These are phyloP conservation scores for Calonectris borealis DNA, from an alignment of 2,113 vertebrate species.

Conservation along the genomic window DNA sequence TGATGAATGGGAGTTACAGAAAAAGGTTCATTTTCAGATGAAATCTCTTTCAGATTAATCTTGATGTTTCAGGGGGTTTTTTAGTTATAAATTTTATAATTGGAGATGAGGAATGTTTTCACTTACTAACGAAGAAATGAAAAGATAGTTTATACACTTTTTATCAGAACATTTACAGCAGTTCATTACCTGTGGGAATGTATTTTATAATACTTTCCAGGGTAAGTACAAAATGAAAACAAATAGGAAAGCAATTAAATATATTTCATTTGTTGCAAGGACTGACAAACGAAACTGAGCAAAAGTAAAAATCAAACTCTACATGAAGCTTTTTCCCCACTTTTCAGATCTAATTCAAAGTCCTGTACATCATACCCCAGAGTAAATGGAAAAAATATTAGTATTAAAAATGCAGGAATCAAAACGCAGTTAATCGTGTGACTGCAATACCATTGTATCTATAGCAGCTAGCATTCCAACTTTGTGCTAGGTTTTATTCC, in stretches of 20 bases:
- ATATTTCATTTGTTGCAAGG: background rate
- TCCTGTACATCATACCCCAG: background rate
- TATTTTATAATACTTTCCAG: background rate
- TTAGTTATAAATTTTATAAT: background rate
- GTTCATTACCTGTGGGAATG: background rate
- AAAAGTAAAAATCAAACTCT: background rate
- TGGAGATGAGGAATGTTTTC: background rate
- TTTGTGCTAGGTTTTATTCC: background rate
- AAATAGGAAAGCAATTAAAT: background rate
- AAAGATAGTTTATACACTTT: background rate
- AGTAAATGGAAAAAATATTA: background rate
- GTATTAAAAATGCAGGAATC: background rate
- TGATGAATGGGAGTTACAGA: background rate
- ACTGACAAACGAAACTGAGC: background rate
- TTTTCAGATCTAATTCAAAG: background rate
- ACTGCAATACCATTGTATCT: background rate
- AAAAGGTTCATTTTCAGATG: background rate
- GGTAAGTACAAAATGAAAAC: background rate
- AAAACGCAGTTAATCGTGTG: background rate
- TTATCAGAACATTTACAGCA: background rate
- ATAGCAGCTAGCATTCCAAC: background rate
- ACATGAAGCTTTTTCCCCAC: background rate
- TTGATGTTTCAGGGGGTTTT: rapidly evolving
- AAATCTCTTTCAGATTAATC: background rate
- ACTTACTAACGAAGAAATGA: background rate